These are phyloP conservation scores for Epistrophella euchroma DNA, from an alignment of 2,888 invertebrate species.

Conservation along the genomic window DNA sequence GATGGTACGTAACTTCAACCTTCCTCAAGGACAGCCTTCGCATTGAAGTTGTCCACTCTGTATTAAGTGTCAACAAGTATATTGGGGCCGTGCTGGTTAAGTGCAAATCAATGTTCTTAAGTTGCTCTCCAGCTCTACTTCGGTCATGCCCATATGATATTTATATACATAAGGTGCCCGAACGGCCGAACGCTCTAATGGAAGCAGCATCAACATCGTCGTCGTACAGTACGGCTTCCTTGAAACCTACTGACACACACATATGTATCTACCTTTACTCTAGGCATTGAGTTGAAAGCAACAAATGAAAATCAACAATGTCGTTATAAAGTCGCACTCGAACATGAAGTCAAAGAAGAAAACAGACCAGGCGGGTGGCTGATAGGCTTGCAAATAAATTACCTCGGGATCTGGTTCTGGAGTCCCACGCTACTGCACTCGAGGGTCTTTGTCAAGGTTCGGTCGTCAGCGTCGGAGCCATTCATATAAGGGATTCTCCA, in stretches of 20 bases:
- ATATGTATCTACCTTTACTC: not conserved
- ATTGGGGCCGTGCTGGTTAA: conserved; percentile 43
- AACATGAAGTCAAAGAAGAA: conserved; percentile 27
- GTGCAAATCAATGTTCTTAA: conserved; percentile 74
- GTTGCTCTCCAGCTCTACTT: conserved; percentile 16
- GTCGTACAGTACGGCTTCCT: conserved; percentile 38
- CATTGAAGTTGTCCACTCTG: conserved; percentile 27
- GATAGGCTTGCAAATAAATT: conserved; percentile 58
- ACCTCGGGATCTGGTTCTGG: too few species aligned
- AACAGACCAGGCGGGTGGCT: not conserved
- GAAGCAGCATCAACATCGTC: conserved; percentile 23
- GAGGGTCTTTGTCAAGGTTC: conserved; percentile 66
- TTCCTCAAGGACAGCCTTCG: conserved; percentile 55
- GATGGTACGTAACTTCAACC: conserved; percentile 33
- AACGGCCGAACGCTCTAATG: conserved; percentile 4
- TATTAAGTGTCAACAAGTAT: conserved; percentile 33
- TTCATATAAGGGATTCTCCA: conserved; percentile 3
- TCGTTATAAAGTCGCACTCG: conserved; percentile 33
- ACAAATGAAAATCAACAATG: conserved; percentile 59
- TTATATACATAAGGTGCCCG: too few species aligned
- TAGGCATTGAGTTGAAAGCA: conserved; percentile 41
- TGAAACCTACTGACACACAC: not conserved
- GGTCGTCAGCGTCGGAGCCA: not conserved
- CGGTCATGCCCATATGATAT: conserved; percentile 29
- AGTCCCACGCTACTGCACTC: conserved; percentile 60